Percentiles rank a stretch among this genome's conserved stretches.
These are phyloP conservation scores for Odobenus rosmarus DNA, from an alignment of 2,113 vertebrate species.

Conservation along the genomic window DNA sequence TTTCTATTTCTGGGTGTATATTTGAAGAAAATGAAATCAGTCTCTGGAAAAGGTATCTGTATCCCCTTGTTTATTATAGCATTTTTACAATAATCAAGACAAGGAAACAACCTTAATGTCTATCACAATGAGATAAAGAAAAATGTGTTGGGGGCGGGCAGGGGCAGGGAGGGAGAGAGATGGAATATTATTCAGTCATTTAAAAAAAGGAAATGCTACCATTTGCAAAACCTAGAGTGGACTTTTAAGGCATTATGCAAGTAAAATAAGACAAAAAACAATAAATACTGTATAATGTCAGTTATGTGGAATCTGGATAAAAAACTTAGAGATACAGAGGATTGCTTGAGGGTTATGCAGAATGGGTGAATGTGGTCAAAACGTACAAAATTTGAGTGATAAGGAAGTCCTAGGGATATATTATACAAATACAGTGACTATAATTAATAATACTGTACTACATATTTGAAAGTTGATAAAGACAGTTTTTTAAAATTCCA, in stretches of 20 bases:
- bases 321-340: too few relatives aligned
- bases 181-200: not conserved
- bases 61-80: not conserved
- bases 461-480: not conserved
- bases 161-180: not conserved
- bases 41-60: not conserved
- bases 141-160: not conserved
- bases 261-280: not conserved
- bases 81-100: not conserved
- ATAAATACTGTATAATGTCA: not conserved
- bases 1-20: not conserved
- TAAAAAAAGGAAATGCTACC: not conserved
- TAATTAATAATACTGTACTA: not conserved
- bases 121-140: not conserved
- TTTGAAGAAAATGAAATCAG: not conserved
- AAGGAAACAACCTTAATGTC: not conserved
- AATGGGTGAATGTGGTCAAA: not conserved
- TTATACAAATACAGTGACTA: not conserved
- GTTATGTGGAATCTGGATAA: too few relatives aligned
- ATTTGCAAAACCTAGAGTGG: not conserved
- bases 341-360: not conserved
- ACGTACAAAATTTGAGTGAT: not conserved
- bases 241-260: not conserved
- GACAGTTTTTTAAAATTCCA: not conserved
- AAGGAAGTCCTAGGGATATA: not conserved